Conservation (phyloP, 2,797 vertebrate genomes). For the Australoheros facetus region DNA sequence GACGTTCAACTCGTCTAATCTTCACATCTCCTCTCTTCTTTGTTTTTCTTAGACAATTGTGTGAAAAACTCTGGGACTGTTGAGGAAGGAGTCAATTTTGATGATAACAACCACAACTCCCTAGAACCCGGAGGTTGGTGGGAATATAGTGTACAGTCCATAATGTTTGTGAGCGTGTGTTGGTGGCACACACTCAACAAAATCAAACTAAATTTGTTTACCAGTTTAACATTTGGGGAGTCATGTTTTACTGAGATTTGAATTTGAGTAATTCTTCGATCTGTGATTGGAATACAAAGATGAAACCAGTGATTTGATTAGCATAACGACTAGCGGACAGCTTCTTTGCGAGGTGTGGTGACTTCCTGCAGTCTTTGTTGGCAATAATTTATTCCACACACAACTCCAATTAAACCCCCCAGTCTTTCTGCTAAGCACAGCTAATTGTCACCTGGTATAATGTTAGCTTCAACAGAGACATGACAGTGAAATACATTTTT, state of each 20-base stretch:
- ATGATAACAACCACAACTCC: conserved; percentile 97
- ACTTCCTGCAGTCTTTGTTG: neutral
- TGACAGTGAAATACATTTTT: too few species aligned
- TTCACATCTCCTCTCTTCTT: conserved; percentile 42
- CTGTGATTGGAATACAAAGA: neutral
- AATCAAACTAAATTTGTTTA: too few species aligned
- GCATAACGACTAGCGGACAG: too few species aligned
- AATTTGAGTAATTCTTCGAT: neutral
- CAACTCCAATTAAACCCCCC: too few species aligned
- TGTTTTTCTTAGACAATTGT: conserved; percentile 90
- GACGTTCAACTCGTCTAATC: conserved; percentile 47
- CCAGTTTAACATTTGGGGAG: neutral
- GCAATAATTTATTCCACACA: neutral
- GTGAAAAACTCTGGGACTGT: conserved; percentile 91
- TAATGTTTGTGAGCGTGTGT: conserved; percentile 24
- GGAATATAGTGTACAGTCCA: conserved; percentile 67
- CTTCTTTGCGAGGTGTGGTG: neutral
- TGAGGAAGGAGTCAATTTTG: conserved; percentile 97
- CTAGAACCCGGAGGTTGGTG: conserved; percentile 99
- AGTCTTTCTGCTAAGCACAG: too few species aligned
- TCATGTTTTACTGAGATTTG: neutral
- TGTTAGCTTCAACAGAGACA: too few species aligned
- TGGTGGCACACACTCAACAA: neutral
- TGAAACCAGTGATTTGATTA: neutral
- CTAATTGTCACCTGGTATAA: too few species aligned